phyloP scores from a whole-genome alignment of 30 jellyfish, hydroid and myxozoan species.

The Mastigias papua region DNA sequence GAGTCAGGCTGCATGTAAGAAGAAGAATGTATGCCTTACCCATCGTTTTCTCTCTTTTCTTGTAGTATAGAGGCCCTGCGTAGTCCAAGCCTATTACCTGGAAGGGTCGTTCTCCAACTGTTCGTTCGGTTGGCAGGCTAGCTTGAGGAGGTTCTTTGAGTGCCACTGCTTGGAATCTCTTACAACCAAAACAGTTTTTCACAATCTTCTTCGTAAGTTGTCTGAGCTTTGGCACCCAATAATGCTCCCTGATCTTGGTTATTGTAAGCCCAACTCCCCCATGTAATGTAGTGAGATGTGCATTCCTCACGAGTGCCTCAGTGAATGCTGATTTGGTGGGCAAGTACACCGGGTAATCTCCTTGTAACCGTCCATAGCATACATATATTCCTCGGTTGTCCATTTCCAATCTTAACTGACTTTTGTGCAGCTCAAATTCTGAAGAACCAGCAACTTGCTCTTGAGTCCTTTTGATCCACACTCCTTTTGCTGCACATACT shows the following conservation, averaged over 20 bases:
- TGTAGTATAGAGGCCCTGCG: slow-evolving; percentile 75
- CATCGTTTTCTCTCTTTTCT: slow-evolving; percentile 13
- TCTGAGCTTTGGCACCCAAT: slow-evolving; percentile 74
- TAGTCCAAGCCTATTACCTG: slow-evolving; percentile 67
- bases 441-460: slow-evolving; percentile 7
- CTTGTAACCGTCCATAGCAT: slow-evolving; percentile 58
- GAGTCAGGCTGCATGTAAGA: slow-evolving; percentile 79
- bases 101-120: slow-evolving; percentile 54
- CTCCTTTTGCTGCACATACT: too few relatives aligned
- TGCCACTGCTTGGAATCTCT: slow-evolving; percentile 60
- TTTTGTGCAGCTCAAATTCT: slow-evolving; percentile 24
- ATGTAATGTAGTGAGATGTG: slow-evolving; percentile 35
- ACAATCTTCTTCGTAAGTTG: slow-evolving; percentile 50
- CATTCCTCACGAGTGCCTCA: slow-evolving; percentile 52
- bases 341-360: slow-evolving; percentile 65
- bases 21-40: slow-evolving; percentile 77
- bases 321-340: slow-evolving; percentile 44
- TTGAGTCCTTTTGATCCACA: slow-evolving; percentile 62
- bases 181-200: slow-evolving; percentile 72
- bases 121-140: slow-evolving; percentile 66
- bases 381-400: slow-evolving; percentile 34
- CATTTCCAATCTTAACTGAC: slow-evolving; percentile 25
- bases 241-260: slow-evolving; percentile 46
- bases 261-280: slow-evolving; percentile 81
- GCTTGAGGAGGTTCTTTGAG: slow-evolving; percentile 62